Evolutionary conservation across 2,797 vertebrate genomes (phyloP).

Genomic region (Geotrypetes seraphini): DNA sequence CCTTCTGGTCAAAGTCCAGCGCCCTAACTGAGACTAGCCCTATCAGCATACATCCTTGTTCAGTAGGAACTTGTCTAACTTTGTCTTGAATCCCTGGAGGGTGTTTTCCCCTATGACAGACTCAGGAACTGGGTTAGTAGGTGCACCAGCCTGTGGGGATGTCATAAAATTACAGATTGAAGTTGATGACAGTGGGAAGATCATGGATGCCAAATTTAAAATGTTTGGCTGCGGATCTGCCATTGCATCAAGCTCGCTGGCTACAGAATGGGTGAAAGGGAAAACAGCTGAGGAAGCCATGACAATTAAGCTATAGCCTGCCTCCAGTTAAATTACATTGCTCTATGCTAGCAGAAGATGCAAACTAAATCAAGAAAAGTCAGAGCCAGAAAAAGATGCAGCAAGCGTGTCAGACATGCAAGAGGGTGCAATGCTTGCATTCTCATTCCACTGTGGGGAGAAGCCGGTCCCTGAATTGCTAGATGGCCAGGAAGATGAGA

Average conservation of each 20-base stretch:
- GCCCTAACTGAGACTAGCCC: too few relatives aligned
- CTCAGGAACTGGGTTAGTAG: conserved; percentile 95
- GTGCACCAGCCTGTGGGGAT: conserved; percentile 90
- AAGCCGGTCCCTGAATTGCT: too few relatives aligned
- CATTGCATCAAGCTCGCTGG: conserved; percentile 91
- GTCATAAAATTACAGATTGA: conserved; percentile 98
- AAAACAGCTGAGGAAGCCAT: conserved; percentile 86
- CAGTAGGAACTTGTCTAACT: too few relatives aligned
- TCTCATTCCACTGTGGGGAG: conserved; percentile 2
- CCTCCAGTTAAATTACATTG: conserved; percentile 96
- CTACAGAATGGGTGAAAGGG: conserved; percentile 93
- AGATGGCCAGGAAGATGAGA: too few relatives aligned
- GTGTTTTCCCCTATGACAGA: too few relatives aligned
- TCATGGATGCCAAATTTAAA: conserved; percentile 86
- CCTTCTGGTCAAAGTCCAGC: too few relatives aligned
- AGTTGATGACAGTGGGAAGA: conserved; percentile 81
- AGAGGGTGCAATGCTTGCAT: background rate
- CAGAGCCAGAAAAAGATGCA: conserved; percentile 6
- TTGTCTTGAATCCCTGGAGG: too few relatives aligned
- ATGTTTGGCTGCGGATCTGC: conserved; percentile 95
- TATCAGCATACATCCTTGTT: too few relatives aligned
- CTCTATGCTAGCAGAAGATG: conserved; percentile 95
- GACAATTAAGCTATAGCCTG: conserved; percentile 79
- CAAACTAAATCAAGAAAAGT: conserved; percentile 76
- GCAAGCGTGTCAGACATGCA: conserved; percentile 6